Evolutionary conservation across 2,797 vertebrate genomes (phyloP).

Genomic region (Pachyuromys duprasi): DNA sequence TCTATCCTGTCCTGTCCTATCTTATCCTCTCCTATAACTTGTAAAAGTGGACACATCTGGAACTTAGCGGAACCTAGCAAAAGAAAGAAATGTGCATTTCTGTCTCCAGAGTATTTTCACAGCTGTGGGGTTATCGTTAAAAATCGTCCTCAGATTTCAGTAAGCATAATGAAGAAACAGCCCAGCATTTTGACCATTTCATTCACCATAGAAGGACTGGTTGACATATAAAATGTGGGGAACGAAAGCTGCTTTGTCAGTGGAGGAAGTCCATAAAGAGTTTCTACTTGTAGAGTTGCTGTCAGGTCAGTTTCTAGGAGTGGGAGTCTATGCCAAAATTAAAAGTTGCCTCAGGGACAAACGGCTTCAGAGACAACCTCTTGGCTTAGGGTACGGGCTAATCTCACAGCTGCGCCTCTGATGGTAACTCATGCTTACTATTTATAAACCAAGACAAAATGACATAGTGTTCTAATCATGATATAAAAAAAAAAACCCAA

Average conservation of each 20-base stretch:
- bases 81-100: not conserved
- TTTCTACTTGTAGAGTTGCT: not conserved
- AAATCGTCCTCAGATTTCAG: not conserved
- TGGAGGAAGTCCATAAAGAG: not conserved
- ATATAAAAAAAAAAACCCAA: too few relatives aligned
- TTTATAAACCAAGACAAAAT: constrained; percentile 70
- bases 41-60: not conserved
- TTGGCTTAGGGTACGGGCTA: constrained; percentile 39
- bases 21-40: not conserved
- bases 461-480: constrained; percentile 55
- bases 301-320: constrained; percentile 43
- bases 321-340: not conserved
- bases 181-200: not conserved
- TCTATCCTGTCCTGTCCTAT: not conserved
- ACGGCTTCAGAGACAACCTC: not conserved
- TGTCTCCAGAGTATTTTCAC: not conserved
- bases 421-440: constrained; percentile 49
- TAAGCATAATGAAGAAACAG: not conserved
- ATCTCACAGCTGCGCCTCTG: constrained; percentile 64
- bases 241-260: not conserved
- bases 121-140: not conserved
- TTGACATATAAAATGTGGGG: not conserved
- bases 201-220: not conserved
- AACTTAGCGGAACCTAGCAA: not conserved
- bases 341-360: constrained; percentile 58